These are phyloP conservation scores for Tipula vernalis DNA, from an alignment of 2,888 invertebrate species.

Conservation along the genomic window DNA sequence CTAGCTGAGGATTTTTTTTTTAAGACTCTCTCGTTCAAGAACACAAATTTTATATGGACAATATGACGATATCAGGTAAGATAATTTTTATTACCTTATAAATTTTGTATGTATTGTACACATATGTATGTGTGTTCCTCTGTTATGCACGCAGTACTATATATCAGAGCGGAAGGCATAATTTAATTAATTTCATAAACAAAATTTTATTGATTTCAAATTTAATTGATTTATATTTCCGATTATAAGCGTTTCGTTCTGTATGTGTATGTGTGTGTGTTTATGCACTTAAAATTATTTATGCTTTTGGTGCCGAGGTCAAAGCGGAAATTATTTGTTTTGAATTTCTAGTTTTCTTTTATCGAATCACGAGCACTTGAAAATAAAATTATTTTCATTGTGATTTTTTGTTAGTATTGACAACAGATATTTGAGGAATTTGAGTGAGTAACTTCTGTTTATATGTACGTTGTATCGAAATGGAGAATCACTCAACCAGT, in stretches of 20 bases:
- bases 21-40: not conserved
- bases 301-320: not conserved
- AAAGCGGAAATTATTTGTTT: not conserved
- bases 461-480: not conserved
- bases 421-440: not conserved
- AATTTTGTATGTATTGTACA: not conserved
- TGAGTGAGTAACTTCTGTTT: not conserved
- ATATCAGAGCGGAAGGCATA: not conserved
- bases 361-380: not conserved
- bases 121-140: not conserved
- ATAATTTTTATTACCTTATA: not conserved
- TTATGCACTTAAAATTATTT: not conserved
- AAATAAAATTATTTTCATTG: not conserved
- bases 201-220: not conserved
- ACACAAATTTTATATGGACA: not conserved
- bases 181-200: not conserved
- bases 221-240: not conserved
- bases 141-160: not conserved
- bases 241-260: not conserved
- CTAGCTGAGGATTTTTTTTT: not conserved
- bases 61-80: not conserved
- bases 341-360: not conserved
- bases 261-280: not conserved
- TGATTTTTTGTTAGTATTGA: not conserved
- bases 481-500: not conserved